phyloP scores from a whole-genome alignment of 2,888 invertebrate genomes.

The Empis stercorea region DNA sequence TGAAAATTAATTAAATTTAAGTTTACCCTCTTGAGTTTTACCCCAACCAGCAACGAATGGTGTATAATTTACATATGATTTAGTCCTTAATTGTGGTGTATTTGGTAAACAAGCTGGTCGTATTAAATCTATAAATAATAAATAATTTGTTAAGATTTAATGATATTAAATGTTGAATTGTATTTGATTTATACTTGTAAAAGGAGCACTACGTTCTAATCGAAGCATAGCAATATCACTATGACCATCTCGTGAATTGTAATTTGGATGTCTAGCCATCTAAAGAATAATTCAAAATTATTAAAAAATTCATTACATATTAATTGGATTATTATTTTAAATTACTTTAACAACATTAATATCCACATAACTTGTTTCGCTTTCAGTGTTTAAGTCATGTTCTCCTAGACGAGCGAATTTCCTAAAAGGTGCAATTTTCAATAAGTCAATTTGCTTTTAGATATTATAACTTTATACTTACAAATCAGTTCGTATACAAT shows the following conservation, averaged over 20 bases:
- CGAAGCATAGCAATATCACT: conserved; percentile 71
- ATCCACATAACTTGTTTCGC: conserved; percentile 45
- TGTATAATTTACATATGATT: conserved; percentile 41
- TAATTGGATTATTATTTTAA: too few relatives aligned
- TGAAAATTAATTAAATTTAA: background rate
- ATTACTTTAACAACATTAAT: conserved; percentile 41
- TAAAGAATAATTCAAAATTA: conserved; percentile 9
- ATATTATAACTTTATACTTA: too few relatives aligned
- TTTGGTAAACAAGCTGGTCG: conserved; percentile 64
- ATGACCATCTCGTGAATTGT: conserved; percentile 37
- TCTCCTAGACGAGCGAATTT: conserved; percentile 57
- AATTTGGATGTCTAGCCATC: conserved; percentile 23
- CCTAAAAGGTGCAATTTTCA: too few relatives aligned
- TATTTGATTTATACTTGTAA: conserved; percentile 39
- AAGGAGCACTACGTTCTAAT: conserved; percentile 43
- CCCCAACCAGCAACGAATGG: conserved; percentile 61
- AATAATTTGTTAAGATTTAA: background rate
- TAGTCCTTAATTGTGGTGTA: conserved; percentile 39
- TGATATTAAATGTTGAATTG: background rate
- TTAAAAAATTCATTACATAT: too few relatives aligned
- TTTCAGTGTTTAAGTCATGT: conserved; percentile 50
- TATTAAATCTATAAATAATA: conserved; percentile 41
- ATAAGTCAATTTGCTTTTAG: too few relatives aligned
- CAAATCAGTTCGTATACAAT: conserved; percentile 27
- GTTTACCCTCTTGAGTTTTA: conserved; percentile 26